phyloP scores from a whole-genome alignment of 1,140 invertebrate species.

The Lucilia sericata region DNA sequence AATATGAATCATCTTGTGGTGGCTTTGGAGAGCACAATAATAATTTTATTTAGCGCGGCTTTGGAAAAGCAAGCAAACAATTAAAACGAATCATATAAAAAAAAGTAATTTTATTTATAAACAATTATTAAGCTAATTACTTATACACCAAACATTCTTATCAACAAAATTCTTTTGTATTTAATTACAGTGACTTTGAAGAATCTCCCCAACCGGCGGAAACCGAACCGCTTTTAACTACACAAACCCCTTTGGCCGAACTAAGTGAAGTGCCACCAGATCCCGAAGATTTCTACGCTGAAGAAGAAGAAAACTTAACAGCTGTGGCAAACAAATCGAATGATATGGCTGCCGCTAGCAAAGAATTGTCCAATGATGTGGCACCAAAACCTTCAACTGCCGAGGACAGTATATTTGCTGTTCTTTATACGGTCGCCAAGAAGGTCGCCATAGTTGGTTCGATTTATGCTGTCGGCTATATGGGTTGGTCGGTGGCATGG shows the following conservation, averaged over 20 bases:
- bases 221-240: slow-evolving; percentile 11
- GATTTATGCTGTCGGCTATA: slow-evolving; percentile 87
- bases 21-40: no score
- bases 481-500: slow-evolving; percentile 89
- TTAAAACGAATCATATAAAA: no score
- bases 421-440: slow-evolving; percentile 68
- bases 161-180: background rate
- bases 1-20: background rate
- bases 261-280: slow-evolving; percentile 32
- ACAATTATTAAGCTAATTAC: background rate
- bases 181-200: background rate
- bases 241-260: slow-evolving; percentile 38
- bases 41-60: background rate
- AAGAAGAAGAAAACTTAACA: slow-evolving; percentile 1
- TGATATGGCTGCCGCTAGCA: slow-evolving; percentile 45
- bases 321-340: background rate
- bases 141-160: background rate
- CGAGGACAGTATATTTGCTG: slow-evolving; percentile 62
- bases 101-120: background rate
- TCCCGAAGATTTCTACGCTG: slow-evolving; percentile 31
- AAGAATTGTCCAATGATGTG: slow-evolving; percentile 45
- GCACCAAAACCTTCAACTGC: slow-evolving; percentile 38
- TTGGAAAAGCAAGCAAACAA: background rate
- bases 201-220: background rate
- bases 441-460: slow-evolving; percentile 74